phyloP scores from a whole-genome alignment of 2,888 invertebrate species.

The Acronicta leporina region DNA sequence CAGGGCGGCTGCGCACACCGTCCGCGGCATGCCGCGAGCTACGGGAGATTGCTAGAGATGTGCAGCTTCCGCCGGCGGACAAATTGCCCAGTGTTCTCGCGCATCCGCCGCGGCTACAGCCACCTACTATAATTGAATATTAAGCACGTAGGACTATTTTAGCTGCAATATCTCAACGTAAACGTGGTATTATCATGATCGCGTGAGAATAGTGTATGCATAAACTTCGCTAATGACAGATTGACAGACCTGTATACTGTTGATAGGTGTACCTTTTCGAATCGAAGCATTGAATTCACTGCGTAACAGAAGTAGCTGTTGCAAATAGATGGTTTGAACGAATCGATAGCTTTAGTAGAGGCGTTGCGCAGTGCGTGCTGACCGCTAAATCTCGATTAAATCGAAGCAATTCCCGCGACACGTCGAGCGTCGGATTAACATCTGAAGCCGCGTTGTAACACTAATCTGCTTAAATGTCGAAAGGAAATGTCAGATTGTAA shows the following conservation, averaged over 20 bases:
- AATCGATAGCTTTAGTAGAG: conserved; percentile 58
- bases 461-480: conserved; percentile 89
- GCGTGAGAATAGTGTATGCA: conserved; percentile 57
- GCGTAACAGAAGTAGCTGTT: conserved; percentile 47
- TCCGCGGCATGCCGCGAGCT: conserved; percentile 61
- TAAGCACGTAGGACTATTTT: conserved; percentile 60
- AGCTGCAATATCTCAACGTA: conserved; percentile 57
- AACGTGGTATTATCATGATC: conserved; percentile 49
- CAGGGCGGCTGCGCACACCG: conserved; percentile 30
- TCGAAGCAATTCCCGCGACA: conserved; percentile 84
- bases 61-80: conserved; percentile 77
- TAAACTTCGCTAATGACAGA: conserved; percentile 45
- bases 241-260: no score
- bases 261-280: conserved; percentile 30
- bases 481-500: conserved; percentile 89
- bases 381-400: conserved; percentile 83
- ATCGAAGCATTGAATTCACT: conserved; percentile 31
- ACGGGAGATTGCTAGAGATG: conserved; percentile 75
- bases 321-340: conserved; percentile 36
- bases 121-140: conserved; percentile 74
- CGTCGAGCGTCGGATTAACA: conserved; percentile 87
- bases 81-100: conserved; percentile 70
- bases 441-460: conserved; percentile 84
- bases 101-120: conserved; percentile 66
- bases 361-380: conserved; percentile 63